Evolutionary conservation across 2,888 invertebrate species (phyloP), one percentile per base, ranked within the genome.

Genomic region (Lasioglossum malachurum): DNA sequence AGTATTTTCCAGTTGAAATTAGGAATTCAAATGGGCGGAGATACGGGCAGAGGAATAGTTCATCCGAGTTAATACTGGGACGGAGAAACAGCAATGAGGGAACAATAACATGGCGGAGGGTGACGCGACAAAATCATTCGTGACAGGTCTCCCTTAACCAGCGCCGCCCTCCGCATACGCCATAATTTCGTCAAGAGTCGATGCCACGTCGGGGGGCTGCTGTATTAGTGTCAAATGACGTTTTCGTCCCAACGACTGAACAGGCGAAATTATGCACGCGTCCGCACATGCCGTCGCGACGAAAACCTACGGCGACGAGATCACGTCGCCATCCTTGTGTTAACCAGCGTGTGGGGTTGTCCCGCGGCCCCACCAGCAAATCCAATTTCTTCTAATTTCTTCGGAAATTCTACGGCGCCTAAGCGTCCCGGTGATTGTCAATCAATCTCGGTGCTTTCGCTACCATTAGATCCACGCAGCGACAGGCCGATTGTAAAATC

Each of bases 181-280:
- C 79, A 75, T 89, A 88, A 83, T 89, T 89, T 89, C 79, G 80
- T 87, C 83, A 67, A 78, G 78, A 77, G 87, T 79, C 72, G 67
- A 76, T 72, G 78, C 87, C 78, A 71, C 82, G 86, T 74, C 64
- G 60, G 49, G 49, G 60, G 74, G 53, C 35, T 27, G 82, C 76
- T 77, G 77, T 69, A 80, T 80, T 64, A 80, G 78, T 69, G 82
- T 87, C 67, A 69, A 82, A 82, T 73, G 74, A 49, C 85, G 90
- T 86, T 90, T 88, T 78, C 88, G 72, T 82, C 75, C 80, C 76
- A 41, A 16, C 77, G 78, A 67, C 64, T n/a, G 79, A 82, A 80
- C 83, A 64, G 38, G 72, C 69, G 46, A 73, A 85, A 89, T 89
- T 89, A 90, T 83, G 80, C 80, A 67, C 77, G 73, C 83, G 80